Conservation (phyloP, 2,888 invertebrate genomes). For the Isoperla grammatica region DNA sequence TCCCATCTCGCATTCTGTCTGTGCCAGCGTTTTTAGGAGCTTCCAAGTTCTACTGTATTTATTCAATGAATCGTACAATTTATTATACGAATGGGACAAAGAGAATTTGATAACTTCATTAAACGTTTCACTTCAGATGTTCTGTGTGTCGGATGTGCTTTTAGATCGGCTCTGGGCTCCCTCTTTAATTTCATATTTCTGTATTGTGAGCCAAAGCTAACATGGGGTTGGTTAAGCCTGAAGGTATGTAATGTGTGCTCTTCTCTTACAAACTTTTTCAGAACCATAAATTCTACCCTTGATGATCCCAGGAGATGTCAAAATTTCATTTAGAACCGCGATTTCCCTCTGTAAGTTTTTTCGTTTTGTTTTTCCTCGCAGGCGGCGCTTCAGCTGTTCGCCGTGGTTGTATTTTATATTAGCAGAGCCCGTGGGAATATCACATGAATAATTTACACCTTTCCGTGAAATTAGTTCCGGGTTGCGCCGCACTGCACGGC, state of each 20-base stretch:
- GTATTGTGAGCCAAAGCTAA: conserved; percentile 17
- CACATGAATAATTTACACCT: conserved; percentile 26
- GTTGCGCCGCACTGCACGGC: background rate
- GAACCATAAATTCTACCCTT: conserved; percentile 23
- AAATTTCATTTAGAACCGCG: conserved; percentile 31
- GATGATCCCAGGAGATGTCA: conserved; percentile 29
- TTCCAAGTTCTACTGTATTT: background rate
- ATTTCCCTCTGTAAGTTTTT: conserved; percentile 23
- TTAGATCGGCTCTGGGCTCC: background rate
- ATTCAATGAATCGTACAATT: conserved; percentile 3
- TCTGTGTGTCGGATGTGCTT: no score
- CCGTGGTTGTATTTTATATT: conserved; percentile 13
- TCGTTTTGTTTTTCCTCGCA: conserved; percentile 13
- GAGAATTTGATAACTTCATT: conserved; percentile 14
- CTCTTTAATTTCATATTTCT: conserved; percentile 25
- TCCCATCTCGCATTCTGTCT: background rate
- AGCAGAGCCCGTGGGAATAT: conserved; percentile 3
- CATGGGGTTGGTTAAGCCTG: conserved; percentile 2
- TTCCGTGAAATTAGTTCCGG: conserved; percentile 25
- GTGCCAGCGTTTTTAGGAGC: background rate
- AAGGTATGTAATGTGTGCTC: conserved; percentile 1
- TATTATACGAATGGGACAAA: conserved; percentile 4
- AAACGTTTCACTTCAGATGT: background rate
- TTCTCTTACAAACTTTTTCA: conserved; percentile 9
- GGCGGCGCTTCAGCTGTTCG: background rate